A percentile compares a stretch with the other conserved stretches of the same genome.
These are phyloP conservation scores for Tupaia tana DNA, from an alignment of 2,113 vertebrate species.

Conservation along the genomic window DNA sequence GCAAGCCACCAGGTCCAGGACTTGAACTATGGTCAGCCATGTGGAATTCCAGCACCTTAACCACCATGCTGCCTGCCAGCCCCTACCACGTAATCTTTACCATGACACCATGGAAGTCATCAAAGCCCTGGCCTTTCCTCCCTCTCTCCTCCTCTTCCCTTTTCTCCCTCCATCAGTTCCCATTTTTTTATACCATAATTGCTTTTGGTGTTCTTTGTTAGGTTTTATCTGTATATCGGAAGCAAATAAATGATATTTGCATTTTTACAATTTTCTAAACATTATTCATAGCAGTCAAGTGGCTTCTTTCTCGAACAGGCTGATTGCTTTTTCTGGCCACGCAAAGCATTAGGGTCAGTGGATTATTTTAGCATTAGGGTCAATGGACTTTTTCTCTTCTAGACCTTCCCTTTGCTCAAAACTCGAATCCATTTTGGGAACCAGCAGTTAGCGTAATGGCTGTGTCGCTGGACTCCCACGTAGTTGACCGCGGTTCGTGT, in stretches of 20 bases:
- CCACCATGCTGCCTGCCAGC: too few relatives aligned
- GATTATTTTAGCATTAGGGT: background rate
- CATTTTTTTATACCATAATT: background rate
- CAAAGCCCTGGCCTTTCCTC: background rate
- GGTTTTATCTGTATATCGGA: background rate
- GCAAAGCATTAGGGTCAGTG: too few relatives aligned
- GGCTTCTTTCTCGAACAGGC: background rate
- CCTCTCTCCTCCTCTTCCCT: background rate
- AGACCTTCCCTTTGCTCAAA: background rate
- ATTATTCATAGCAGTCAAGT: background rate
- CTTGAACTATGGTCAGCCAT: too few relatives aligned
- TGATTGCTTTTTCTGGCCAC: background rate
- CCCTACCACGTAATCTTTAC: too few relatives aligned
- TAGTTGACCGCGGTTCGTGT: too few relatives aligned
- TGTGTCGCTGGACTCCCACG: too few relatives aligned
- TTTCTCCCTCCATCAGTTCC: background rate
- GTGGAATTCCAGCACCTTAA: too few relatives aligned
- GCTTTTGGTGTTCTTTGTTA: constrained; percentile 14
- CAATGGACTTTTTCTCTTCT: background rate
- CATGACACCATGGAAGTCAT: accelerated
- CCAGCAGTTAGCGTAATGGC: too few relatives aligned
- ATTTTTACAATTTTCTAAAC: background rate
- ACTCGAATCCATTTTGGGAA: background rate
- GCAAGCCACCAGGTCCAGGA: too few relatives aligned
- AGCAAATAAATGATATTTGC: background rate